Base-by-base conservation (phyloP, 1,140 invertebrate species). In the Bombus consobrinus region DNA sequence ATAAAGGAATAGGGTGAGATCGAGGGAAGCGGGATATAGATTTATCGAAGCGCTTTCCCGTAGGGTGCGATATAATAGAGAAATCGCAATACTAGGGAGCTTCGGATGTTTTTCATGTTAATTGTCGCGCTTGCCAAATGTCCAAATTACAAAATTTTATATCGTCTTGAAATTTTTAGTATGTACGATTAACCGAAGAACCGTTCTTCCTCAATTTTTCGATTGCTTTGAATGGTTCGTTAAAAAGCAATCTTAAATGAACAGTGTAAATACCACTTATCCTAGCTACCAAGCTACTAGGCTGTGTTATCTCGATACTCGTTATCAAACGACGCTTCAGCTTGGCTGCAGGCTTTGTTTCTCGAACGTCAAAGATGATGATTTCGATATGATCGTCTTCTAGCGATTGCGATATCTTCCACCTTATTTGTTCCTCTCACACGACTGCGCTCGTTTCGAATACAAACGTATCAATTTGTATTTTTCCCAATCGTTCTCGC, bases 311-410 rank as follows among this genome's bases (percentile, higher is more conserved):
- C 71, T 47, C 57, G 39, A 84, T 78, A 59, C 39, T 78, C 32
- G 39, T 53, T 83, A 83, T 83, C 82, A 37, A 59, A 34, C 37
- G 34, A 78, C 66, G 13, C 53, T 79, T 71, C 47, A 68, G 71
- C 43, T 43, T 43, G 37, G n/a, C 18, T 37, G 32, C n/a, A 34
- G 66, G 28, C 64, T 84, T 78, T 69, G 37, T 59, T 39, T 39
- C 15, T 69, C 39, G 47, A 85, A 79, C 76, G 83, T 73, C 83
- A 80, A 71, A 79, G 83, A 85, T 72, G 72, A 78, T 18, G 39
- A 80, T 85, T 57, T 72, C 12, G 39, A 53, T 53, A 2, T 8
- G 47, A 79, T 62, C 43, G 28, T 57, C 39, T 59, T 72, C 41
- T 34, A 59, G 25, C 64, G 76, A 79, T 78, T 71, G 28, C 34